phyloP scores from a whole-genome alignment of 64 coral and sea anemone genomes.

The Dendronephthya gigantea region DNA sequence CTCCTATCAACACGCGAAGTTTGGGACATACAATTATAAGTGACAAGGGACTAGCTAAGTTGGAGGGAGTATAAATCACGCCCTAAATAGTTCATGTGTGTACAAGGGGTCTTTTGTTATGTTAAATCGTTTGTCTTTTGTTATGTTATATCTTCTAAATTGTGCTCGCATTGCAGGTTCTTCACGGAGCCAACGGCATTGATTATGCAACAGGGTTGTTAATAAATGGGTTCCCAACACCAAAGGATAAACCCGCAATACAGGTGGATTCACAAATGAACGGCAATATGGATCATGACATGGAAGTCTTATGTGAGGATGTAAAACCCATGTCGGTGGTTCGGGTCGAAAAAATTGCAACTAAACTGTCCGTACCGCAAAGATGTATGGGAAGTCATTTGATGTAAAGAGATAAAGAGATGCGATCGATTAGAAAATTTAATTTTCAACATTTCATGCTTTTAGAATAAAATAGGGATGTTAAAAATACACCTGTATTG shows the following conservation, averaged over 20 bases:
- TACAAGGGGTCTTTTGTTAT: too few species aligned
- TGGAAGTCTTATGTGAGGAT: neutral
- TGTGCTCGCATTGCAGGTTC: neutral
- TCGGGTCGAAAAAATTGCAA: neutral
- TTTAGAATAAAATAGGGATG: too few species aligned
- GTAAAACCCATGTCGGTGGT: neutral
- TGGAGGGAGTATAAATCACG: neutral
- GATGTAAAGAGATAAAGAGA: neutral
- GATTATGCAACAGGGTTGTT: neutral
- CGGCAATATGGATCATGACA: neutral
- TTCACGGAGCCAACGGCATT: neutral
- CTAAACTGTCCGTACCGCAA: neutral
- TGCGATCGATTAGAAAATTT: too few species aligned
- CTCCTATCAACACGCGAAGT: too few species aligned
- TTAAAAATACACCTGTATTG: too few species aligned
- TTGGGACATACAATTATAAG: too few species aligned
- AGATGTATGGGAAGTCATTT: slow-evolving; percentile 2
- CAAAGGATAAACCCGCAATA: too few species aligned
- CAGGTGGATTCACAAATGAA: too few species aligned
- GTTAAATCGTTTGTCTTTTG: too few species aligned
- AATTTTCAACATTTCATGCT: too few species aligned
- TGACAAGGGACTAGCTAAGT: neutral
- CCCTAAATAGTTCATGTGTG: too few species aligned
- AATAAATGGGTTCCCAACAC: neutral
- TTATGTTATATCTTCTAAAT: too few species aligned